Evolutionary conservation across 2,797 vertebrate species (phyloP).

Genomic region (Bovichtus diacanthus): DNA sequence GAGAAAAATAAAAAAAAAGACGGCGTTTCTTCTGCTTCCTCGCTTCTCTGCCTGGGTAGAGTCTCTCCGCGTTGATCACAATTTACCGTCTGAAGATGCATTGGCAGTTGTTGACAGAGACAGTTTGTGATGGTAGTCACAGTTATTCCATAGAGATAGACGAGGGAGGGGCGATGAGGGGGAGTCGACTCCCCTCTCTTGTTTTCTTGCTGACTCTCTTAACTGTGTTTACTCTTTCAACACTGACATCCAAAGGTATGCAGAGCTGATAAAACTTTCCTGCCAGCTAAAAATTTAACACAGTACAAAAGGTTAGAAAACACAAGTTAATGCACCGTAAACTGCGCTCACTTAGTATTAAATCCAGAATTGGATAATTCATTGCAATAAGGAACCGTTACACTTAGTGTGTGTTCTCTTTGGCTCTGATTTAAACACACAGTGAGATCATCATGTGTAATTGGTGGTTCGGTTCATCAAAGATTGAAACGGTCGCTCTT

Average conservation of each 20-base stretch:
- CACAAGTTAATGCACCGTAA: neutral
- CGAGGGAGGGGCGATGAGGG: constrained; percentile 67
- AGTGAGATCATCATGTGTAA: constrained; percentile 11
- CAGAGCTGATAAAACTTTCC: constrained; percentile 69
- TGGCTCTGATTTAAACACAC: neutral
- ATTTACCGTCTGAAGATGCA: constrained; percentile 81
- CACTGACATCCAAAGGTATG: constrained; percentile 69
- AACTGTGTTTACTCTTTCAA: constrained; percentile 82
- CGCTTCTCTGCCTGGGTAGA: constrained; percentile 72
- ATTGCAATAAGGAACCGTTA: neutral
- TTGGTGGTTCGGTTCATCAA: constrained; percentile 1
- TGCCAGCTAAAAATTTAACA: constrained; percentile 51
- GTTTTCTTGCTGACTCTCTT: constrained; percentile 79
- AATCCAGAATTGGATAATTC: neutral
- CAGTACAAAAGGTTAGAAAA: neutral
- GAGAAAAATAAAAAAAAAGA: constrained; percentile 29
- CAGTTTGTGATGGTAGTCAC: constrained; percentile 78
- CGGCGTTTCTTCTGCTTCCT: constrained; percentile 66
- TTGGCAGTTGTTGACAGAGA: constrained; percentile 85
- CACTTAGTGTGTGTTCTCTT: neutral
- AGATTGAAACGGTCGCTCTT: neutral
- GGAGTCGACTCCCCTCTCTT: constrained; percentile 63
- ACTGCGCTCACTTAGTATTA: neutral
- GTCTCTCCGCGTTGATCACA: constrained; percentile 74
- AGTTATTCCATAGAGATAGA: constrained; percentile 76